These are phyloP conservation scores for Luidia sarsii DNA, from an alignment of 53 echinoderm and acorn worm genomes.

Conservation along the genomic window DNA sequence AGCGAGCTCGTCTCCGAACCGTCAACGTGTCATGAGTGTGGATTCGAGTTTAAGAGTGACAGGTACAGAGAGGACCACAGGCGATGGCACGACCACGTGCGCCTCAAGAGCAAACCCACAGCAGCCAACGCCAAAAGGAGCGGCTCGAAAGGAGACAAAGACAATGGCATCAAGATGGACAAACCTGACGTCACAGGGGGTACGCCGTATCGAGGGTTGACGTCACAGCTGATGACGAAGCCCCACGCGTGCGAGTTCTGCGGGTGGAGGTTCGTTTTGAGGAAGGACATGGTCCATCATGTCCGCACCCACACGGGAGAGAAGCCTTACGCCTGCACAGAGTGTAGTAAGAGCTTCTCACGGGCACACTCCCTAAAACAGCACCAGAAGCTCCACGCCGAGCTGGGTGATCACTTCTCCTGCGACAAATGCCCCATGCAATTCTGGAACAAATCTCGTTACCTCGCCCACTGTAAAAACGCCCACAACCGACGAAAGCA, in stretches of 20 bases:
- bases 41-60: not conserved
- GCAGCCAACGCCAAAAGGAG: not conserved
- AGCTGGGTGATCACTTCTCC: not conserved
- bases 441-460: not conserved
- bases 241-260: conserved; percentile 42
- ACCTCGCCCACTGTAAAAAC: not conserved
- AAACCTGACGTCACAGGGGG: not conserved
- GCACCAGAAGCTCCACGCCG: conserved; percentile 17
- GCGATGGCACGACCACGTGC: conserved; percentile 37
- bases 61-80: conserved; percentile 31
- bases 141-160: not conserved
- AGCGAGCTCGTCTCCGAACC: not conserved
- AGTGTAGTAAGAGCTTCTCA: conserved; percentile 23
- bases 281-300: conserved; percentile 44
- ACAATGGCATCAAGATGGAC: not conserved
- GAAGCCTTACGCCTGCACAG: conserved; percentile 44
- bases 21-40: conserved; percentile 16
- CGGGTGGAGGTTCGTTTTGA: conserved; percentile 40
- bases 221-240: conserved; percentile 7
- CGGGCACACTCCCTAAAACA: conserved; percentile 30
- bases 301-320: conserved; percentile 49
- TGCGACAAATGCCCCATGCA: not conserved
- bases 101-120: not conserved
- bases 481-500: not conserved
- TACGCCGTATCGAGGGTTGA: not conserved